Evolutionary conservation across 2,113 vertebrate genomes (phyloP).

Genomic region (Toxostoma redivivum): DNA sequence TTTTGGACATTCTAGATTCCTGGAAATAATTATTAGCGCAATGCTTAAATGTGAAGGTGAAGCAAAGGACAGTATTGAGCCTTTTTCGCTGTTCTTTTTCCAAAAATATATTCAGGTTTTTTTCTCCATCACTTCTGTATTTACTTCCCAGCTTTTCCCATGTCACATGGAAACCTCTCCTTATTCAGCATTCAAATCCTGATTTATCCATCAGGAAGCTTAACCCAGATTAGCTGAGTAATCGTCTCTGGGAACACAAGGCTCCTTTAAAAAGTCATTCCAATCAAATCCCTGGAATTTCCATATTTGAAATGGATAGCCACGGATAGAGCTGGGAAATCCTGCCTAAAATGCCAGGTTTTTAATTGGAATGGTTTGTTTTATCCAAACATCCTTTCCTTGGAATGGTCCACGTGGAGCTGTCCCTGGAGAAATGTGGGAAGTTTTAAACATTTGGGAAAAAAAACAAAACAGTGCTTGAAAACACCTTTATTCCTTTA

Average conservation of each 20-base stretch:
- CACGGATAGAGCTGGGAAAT: neutral
- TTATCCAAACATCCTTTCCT: neutral
- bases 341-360: neutral
- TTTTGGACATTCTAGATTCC: neutral
- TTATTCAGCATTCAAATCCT: neutral
- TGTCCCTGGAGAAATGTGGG: neutral
- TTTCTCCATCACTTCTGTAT: neutral
- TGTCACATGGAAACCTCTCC: neutral
- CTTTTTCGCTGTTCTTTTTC: neutral
- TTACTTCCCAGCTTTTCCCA: neutral
- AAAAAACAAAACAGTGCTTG: neutral
- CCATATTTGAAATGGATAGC: neutral
- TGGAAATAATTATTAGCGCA: neutral
- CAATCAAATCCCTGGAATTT: neutral
- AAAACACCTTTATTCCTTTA: neutral
- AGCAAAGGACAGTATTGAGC: neutral
- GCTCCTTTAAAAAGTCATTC: neutral
- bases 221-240: neutral
- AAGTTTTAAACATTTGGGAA: neutral
- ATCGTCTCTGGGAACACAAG: neutral
- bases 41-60: neutral
- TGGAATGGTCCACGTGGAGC: neutral
- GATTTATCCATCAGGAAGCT: neutral
- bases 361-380: neutral
- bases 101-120: neutral